These are phyloP conservation scores for Carettochelys insculpta DNA, from an alignment of 2,113 vertebrate species.

Conservation along the genomic window DNA sequence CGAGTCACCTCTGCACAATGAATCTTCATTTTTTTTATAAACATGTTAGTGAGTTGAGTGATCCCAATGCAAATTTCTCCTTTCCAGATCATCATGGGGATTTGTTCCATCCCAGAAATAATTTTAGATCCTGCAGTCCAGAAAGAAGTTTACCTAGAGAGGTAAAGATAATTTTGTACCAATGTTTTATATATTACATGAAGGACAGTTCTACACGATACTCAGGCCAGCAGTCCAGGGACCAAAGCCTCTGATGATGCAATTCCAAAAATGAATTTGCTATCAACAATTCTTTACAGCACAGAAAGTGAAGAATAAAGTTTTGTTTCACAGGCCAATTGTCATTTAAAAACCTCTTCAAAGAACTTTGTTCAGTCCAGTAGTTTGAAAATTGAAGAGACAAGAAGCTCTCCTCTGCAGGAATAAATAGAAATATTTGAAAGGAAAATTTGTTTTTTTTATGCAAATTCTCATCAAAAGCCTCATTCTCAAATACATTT, in stretches of 20 bases:
- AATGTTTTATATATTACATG: neutral
- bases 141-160: neutral
- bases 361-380: neutral
- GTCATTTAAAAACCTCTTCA: neutral
- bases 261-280: neutral
- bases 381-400: neutral
- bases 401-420: neutral
- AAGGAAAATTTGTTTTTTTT: neutral
- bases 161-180: neutral
- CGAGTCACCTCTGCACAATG: too few species aligned
- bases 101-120: neutral
- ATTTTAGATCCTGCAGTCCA: neutral
- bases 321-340: neutral
- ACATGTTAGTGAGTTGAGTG: neutral
- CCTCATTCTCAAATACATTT: constrained; percentile 16
- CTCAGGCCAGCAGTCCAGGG: neutral
- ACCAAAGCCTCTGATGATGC: neutral
- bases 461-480: constrained; percentile 17
- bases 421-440: neutral
- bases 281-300: neutral
- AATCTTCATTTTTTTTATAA: too few species aligned
- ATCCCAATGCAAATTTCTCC: neutral
- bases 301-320: neutral
- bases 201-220: neutral
- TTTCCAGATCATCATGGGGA: neutral